These are phyloP conservation scores for Danio jaintianensis DNA, from an alignment of 2,797 vertebrate genomes.

Conservation along the genomic window DNA sequence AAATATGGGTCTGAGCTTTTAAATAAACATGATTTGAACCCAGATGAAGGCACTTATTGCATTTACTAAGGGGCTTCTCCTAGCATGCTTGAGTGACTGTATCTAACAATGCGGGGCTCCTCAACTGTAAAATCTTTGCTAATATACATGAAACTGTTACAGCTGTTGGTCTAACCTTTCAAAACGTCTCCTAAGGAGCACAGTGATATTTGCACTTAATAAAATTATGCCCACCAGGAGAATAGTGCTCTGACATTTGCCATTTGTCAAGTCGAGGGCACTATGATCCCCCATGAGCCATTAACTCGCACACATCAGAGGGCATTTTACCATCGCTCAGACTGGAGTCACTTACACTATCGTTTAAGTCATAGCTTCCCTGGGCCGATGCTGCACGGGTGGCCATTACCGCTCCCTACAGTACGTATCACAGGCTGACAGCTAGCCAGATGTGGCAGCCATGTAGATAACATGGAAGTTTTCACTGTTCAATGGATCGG, in stretches of 20 bases:
- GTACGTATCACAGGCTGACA: slow-evolving; percentile 4
- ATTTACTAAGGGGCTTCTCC: slow-evolving; percentile 76
- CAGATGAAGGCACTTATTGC: slow-evolving; percentile 77
- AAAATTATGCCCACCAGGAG: slow-evolving; percentile 89
- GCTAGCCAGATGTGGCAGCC: slow-evolving; percentile 31
- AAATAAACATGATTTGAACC: slow-evolving; percentile 85
- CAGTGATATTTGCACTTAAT: slow-evolving; percentile 89
- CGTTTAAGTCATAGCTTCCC: slow-evolving; percentile 51
- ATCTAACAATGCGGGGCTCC: slow-evolving; percentile 77
- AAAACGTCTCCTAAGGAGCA: slow-evolving; percentile 84
- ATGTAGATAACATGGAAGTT: slow-evolving; percentile 8
- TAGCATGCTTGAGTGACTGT: slow-evolving; percentile 79
- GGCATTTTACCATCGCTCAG: slow-evolving; percentile 50
- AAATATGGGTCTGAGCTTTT: slow-evolving; percentile 76
- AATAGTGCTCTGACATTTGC: slow-evolving; percentile 88
- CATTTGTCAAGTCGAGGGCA: slow-evolving; percentile 86
- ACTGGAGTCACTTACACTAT: slow-evolving; percentile 54
- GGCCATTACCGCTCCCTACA: slow-evolving; percentile 39
- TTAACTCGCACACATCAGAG: slow-evolving; percentile 72
- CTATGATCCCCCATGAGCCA: slow-evolving; percentile 80
- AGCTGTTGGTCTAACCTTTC: slow-evolving; percentile 87
- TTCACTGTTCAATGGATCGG: not conserved
- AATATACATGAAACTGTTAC: slow-evolving; percentile 83
- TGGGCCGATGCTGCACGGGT: slow-evolving; percentile 48
- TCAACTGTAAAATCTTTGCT: slow-evolving; percentile 75